Evolutionary conservation across 2,888 invertebrate species (phyloP).

Genomic region (Caenorhabditis sp.): DNA sequence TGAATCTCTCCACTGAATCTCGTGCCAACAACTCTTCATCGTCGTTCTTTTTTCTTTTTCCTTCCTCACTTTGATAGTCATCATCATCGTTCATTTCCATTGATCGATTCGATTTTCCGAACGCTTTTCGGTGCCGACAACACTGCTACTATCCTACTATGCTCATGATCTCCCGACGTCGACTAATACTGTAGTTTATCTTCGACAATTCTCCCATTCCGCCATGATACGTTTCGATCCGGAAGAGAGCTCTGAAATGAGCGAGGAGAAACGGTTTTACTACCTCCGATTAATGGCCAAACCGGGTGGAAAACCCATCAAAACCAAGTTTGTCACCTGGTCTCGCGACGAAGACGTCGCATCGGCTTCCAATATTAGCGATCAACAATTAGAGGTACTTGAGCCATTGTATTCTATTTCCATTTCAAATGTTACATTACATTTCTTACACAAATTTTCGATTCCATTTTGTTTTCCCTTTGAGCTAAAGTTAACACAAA

Average conservation of each 20-base stretch:
- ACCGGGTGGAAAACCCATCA: constrained; percentile 81
- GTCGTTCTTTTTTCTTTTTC: background rate
- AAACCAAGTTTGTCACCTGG: constrained; percentile 83
- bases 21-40: background rate
- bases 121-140: background rate
- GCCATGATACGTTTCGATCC: constrained; percentile 72
- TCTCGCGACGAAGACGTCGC: constrained; percentile 69
- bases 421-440: constrained; percentile 47
- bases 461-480: background rate
- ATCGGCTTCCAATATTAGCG: constrained; percentile 82
- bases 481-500: constrained; percentile 24
- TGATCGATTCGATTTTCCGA: background rate
- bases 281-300: constrained; percentile 83
- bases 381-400: constrained; percentile 85
- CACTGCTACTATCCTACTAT: constrained; percentile 24
- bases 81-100: background rate
- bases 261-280: constrained; percentile 82
- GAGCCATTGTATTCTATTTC: constrained; percentile 37
- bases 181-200: constrained; percentile 29
- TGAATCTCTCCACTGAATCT: constrained; percentile 6
- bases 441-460: constrained; percentile 1
- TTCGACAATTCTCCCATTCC: background rate
- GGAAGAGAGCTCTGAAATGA: constrained; percentile 71
- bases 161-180: constrained; percentile 25
- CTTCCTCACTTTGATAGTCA: background rate